These are phyloP conservation scores for Sminthopsis crassicaudata DNA, from an alignment of 2,113 vertebrate genomes.

Conservation along the genomic window DNA sequence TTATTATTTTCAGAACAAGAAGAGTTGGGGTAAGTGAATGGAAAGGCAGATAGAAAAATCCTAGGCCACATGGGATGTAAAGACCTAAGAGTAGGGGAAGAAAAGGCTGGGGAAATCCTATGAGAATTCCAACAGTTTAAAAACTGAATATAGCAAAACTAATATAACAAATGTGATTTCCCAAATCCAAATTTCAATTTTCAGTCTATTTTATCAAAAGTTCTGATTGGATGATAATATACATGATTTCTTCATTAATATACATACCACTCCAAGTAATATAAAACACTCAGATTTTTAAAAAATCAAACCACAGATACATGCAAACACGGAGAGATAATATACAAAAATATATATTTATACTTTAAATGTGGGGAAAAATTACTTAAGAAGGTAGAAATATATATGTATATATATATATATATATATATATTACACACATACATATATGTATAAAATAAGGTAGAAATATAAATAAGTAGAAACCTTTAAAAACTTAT, in stretches of 20 bases:
- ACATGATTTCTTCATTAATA: background rate
- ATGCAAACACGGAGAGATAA: background rate
- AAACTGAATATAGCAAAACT: background rate
- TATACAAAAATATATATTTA: background rate
- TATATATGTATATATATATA: background rate
- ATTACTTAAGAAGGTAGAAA: background rate
- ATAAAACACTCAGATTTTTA: background rate
- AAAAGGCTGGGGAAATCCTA: background rate
- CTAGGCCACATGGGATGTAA: background rate
- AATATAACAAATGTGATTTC: background rate
- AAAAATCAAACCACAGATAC: background rate
- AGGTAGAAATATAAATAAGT: background rate
- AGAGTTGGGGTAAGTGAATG: background rate
- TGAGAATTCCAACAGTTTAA: background rate
- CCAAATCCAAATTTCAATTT: background rate
- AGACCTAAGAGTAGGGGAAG: background rate
- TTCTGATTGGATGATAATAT: background rate
- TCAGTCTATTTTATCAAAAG: background rate
- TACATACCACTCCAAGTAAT: background rate
- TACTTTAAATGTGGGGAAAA: background rate
- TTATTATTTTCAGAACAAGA: background rate
- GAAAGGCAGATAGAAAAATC: background rate
- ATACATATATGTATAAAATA: background rate
- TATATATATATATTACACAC: too few relatives aligned
- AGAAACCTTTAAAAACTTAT: background rate